phyloP scores from a whole-genome alignment of 1,140 invertebrate species.

The Sminthurinus signatus region DNA sequence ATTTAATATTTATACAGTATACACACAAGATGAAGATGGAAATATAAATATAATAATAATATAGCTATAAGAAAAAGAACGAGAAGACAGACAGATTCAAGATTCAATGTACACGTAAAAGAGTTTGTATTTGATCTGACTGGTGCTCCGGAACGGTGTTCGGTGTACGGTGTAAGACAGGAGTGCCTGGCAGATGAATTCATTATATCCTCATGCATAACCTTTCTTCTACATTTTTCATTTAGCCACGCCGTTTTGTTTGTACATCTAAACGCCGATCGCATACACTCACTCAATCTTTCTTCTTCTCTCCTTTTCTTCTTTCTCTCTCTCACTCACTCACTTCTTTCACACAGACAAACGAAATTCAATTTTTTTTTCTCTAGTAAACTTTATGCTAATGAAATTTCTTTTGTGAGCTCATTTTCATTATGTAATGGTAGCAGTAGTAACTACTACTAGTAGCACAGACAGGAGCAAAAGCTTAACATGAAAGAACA shows the following conservation, averaged over 20 bases:
- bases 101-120: not conserved
- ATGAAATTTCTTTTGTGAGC: slow-evolving; percentile 5
- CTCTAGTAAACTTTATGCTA: not conserved
- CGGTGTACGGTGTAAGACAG: too few species aligned
- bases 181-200: slow-evolving; percentile 29
- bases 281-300: too few species aligned
- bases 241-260: slow-evolving; percentile 21
- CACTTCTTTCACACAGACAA: too few species aligned
- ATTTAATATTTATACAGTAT: too few species aligned
- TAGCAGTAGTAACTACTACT: too few species aligned
- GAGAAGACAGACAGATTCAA: not conserved
- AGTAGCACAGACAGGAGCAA: too few species aligned
- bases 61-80: not conserved
- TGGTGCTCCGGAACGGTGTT: slow-evolving; percentile 3
- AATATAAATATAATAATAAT: not conserved
- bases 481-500: too few species aligned
- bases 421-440: slow-evolving; percentile 17
- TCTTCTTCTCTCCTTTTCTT: too few species aligned
- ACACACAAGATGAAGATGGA: too few species aligned
- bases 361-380: not conserved
- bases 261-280: slow-evolving; percentile 17
- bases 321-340: too few species aligned
- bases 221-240: slow-evolving; percentile 24
- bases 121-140: slow-evolving; percentile 17
- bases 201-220: slow-evolving; percentile 20